Evolutionary conservation across 1,140 invertebrate species (phyloP), one percentile per base, ranked within the genome.

Genomic region (Drosophila nigromelanica): DNA sequence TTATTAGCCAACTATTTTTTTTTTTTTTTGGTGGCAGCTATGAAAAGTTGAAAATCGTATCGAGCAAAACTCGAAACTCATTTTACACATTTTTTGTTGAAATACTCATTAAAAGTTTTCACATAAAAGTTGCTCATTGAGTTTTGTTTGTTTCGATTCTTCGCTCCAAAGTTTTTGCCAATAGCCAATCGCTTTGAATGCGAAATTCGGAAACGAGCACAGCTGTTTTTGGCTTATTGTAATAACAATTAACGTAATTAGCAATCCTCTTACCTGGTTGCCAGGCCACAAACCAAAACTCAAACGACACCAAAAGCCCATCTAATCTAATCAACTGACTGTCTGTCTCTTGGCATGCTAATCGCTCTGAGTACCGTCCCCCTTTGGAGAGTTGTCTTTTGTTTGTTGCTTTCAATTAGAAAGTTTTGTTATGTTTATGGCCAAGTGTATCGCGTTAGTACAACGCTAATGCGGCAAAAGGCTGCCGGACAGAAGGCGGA

Each of bases 31-130:
- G 6, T n/a, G 42, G 12, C 1, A 7, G n/a, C 7, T 52, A 11
- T 24, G 10, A 37, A 55, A 50, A 62, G 76, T 50, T 48, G 6
- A 40, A 54, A 60, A 27, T 45, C 60, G 14, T 40, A 21, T 18
- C 39, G 35, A 43, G n/a, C 48, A 40, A 61, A 58, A 73, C 52
- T 73, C 48, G 11, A 63, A 75, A 74, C 61, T 78, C 64, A 59
- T 78, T 74, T 78, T 77, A 74, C 45, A 64, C 70, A 85, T 70
- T 78, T 71, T 76, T 63, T 55, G 80, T 79, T 76, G 39, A 59
- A 86, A 73, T 77, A 67, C 81, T 87, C 82, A 81, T 86, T 87
- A 87, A 81, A 86, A 86, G 78, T 87, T 86, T 81, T 68, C 27
- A 15, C 51, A 56, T 75, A 58, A 73, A 69, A 73, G 55, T 68